Evolutionary conservation across 2,113 vertebrate genomes (phyloP).

Genomic region (Paradoxurus hermaphroditus): DNA sequence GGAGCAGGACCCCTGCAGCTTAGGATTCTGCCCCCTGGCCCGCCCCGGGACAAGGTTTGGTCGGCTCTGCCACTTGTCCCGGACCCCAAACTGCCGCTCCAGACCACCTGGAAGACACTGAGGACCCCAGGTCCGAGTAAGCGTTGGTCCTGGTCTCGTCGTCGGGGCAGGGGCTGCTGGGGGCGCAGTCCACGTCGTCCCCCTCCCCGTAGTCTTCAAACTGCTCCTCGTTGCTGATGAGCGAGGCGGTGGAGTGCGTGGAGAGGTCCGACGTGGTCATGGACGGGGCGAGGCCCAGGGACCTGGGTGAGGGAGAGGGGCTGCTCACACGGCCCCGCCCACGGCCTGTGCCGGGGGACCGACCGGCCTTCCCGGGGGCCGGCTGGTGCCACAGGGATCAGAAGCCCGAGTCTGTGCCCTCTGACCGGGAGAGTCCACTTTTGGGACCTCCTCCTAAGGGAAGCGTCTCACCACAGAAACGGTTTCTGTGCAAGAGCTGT

Average conservation of each 20-base stretch:
- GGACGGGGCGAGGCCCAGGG: conserved; percentile 87
- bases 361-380: neutral
- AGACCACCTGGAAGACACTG: conserved; percentile 94
- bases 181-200: conserved; percentile 93
- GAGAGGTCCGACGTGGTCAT: conserved; percentile 91
- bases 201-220: conserved; percentile 98
- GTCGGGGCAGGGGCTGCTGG: conserved; percentile 93
- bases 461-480: neutral
- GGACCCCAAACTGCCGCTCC: neutral
- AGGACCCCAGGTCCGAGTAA: conserved; percentile 96
- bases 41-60: neutral
- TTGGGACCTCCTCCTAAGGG: neutral
- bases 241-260: conserved; percentile 92
- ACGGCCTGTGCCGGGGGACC: fast-evolving
- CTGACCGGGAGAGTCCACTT: neutral
- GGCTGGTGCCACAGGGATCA: fast-evolving
- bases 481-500: neutral
- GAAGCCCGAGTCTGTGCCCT: neutral
- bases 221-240: conserved; percentile 96
- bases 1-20: neutral
- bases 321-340: fast-evolving
- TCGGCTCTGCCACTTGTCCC: neutral
- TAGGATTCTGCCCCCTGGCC: neutral
- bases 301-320: conserved; percentile 78
- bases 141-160: conserved; percentile 94